Percentiles rank a stretch among this genome's conserved stretches.
These are phyloP conservation scores for Ptilodon capucinus DNA, from an alignment of 2,888 invertebrate genomes.

Conservation along the genomic window DNA sequence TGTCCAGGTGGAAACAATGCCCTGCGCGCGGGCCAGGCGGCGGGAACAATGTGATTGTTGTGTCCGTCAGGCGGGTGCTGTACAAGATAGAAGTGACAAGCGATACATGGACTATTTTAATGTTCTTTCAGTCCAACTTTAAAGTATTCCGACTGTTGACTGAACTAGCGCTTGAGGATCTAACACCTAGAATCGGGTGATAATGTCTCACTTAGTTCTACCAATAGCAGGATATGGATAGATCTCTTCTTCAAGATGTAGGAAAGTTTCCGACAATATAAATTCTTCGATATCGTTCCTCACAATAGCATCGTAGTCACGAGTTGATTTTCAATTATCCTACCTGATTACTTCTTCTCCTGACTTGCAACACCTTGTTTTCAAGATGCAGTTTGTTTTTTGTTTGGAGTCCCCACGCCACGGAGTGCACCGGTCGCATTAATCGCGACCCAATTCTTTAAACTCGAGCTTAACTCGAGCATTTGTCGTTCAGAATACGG, in stretches of 20 bases:
- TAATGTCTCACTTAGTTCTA: no score
- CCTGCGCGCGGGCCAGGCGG: background rate
- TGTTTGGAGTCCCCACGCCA: slow-evolving; percentile 10
- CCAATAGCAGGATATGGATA: no score
- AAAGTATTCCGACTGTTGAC: background rate
- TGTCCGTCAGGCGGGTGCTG: background rate
- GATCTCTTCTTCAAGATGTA: no score
- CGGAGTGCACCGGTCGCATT: slow-evolving; percentile 14
- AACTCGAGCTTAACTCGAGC: slow-evolving; percentile 6
- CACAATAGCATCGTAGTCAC: no score
- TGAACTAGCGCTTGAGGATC: no score
- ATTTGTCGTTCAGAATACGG: background rate
- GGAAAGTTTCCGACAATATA: no score
- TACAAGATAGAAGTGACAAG: background rate
- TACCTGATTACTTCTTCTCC: background rate
- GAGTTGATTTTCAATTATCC: no score
- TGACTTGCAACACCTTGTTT: slow-evolving; percentile 8
- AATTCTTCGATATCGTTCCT: no score
- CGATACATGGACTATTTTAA: no score
- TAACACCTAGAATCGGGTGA: no score
- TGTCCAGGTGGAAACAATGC: background rate
- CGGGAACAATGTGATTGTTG: background rate
- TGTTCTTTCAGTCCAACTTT: background rate
- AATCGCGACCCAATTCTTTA: slow-evolving; percentile 27
- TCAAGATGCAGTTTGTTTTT: slow-evolving; percentile 23